Conservation (phyloP, 2,797 vertebrate genomes). For the Scolopax rusticola region DNA sequence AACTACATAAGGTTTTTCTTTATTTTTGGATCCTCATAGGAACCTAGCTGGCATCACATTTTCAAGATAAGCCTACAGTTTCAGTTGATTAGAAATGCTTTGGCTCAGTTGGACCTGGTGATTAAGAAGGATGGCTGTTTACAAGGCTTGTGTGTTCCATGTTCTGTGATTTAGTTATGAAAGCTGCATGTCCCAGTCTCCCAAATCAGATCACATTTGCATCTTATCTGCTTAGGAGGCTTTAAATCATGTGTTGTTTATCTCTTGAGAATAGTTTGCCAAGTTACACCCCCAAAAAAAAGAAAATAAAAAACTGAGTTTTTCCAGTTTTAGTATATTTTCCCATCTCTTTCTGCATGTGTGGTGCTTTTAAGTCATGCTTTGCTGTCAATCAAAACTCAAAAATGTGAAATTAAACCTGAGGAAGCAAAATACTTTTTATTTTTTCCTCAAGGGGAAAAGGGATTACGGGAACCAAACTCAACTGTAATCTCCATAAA, state of each 20-base stretch:
- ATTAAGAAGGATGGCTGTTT: background rate
- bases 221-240: background rate
- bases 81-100: background rate
- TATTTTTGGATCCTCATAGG: background rate
- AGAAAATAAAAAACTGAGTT: background rate
- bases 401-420: background rate
- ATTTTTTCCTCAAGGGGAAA: conserved; percentile 27
- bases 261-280: background rate
- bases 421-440: conserved; percentile 14
- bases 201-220: background rate
- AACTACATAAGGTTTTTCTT: background rate
- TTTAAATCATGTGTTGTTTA: background rate
- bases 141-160: background rate
- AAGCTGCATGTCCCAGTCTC: background rate
- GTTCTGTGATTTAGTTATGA: background rate
- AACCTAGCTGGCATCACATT: background rate
- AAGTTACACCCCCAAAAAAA: background rate
- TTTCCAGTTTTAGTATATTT: background rate
- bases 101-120: background rate
- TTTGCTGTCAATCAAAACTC: background rate
- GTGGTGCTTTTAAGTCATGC: background rate
- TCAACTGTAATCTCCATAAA: conserved; percentile 36
- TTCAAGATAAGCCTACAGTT: background rate
- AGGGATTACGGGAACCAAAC: conserved; percentile 33
- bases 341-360: background rate